Evolutionary conservation across 2,888 invertebrate species (phyloP), one percentile per base, ranked within the genome.

Genomic region (Vanessa cardui): DNA sequence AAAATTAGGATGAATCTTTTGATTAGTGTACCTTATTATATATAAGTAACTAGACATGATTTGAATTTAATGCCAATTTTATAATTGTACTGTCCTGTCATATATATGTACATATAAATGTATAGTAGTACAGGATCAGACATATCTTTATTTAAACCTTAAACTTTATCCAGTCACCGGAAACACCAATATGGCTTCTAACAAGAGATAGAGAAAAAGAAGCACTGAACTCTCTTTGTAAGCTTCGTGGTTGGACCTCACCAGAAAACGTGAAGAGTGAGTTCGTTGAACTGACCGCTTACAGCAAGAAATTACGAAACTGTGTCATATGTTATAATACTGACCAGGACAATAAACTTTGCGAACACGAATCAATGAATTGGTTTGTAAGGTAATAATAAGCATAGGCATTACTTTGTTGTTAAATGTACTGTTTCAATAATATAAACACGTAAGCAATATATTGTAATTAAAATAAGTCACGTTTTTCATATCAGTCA

Each of bases 121-220:
- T 6, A 7, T 33, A 33, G 6, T 7, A 33, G 6, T 4, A 33
- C 7, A 33, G 33, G 39, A 39, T 39, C 39, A 39, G 9, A 0
- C 1, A 7, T 39, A 9, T 39, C 39, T 39, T 9, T 12, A 39
- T 39, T 12, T 12, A 39, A 39, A 39, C 39, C 12, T 39, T 39
- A 1, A 39, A 39, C 9, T 39, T 3, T 26, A 21, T 56, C 15
- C 67, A 94, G 94, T 89, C 93, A 0, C 94, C 94, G 9, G 94
- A 94, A 79, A 93, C 94, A 0, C 94, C 94, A 33, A 85, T 94
- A 20, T 94, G 94, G 94, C 79, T 94, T 3, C 73, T 94, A 62
- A 88, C 93, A 0, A 89, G 88, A 74, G 90, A 93, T 2, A 83
- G 89, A 52, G 86, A 89, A 45, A 88, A 92, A 33, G 93, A 94